Base-by-base conservation (phyloP, 1,140 invertebrate genomes). In the Chionoecetes opilio region DNA sequence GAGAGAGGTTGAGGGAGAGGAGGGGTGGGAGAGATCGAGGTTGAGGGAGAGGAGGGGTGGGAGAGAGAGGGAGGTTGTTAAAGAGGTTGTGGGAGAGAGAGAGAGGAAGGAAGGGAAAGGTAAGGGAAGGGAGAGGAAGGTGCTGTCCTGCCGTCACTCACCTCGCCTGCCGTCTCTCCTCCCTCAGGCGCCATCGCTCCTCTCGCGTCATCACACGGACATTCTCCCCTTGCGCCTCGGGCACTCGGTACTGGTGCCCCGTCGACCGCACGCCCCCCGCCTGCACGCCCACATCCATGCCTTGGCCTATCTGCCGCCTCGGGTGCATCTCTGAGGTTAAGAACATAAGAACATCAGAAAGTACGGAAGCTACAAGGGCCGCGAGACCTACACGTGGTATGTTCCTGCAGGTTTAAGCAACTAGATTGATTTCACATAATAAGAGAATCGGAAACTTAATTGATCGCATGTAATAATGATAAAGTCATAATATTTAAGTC, bases 141-240 rank as follows among this genome's bases (percentile, higher is more conserved):
- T 87, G 34, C 21, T 29, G 8, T n/a, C 86, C 29, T 26, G 32
- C 88, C 37, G 17, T 46, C 41, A 31, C 88, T 53, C 38, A 53
- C 32, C 88, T 90, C 26, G n/a, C 88, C 88, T 53, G 88, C 31
- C 38, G n/a, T 1, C 88, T 41, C n/a, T 46, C 88, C 88, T 46
- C 38, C 38, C 88, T 46, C 32, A 32, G 38, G 14, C 88, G 41
- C 53, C 88, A 29, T 41, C 88, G 14, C n/a, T 90, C 88, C 32
- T 90, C 88, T 2, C 38, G 88, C 31, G 88, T 90, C 88, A 53
- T 11, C n/a, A 31, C 3, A 8, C 88, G 88, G 31, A 3, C 38
- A 53, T 29, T 41, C n/a, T 90, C 88, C 26, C n/a, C 38, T 3
- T 29, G 38, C 29, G 32, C 88, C 31, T 26, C 8, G 3, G 3